Percentiles rank a stretch among this genome's conserved stretches.
These are phyloP conservation scores for Theristus sp. DNA, from an alignment of 2,888 invertebrate species.

Conservation along the genomic window DNA sequence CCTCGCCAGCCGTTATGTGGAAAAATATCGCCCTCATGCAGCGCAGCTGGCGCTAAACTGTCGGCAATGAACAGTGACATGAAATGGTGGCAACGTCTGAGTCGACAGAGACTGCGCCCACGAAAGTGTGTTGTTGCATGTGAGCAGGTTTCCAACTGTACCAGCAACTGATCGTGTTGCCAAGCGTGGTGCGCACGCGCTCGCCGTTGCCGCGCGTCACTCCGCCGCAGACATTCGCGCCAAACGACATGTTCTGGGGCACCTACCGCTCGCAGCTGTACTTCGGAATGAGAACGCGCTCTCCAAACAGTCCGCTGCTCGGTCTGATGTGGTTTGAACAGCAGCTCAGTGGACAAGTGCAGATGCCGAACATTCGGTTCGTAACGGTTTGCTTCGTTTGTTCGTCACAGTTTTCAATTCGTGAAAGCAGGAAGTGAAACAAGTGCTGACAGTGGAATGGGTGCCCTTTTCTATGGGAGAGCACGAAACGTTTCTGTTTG, in stretches of 20 bases:
- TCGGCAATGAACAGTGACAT: too few relatives aligned
- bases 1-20: too few relatives aligned
- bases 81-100: too few relatives aligned
- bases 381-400: background rate
- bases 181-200: slow-evolving; percentile 1
- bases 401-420: too few relatives aligned
- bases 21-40: too few relatives aligned
- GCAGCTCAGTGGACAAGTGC: slow-evolving; percentile 8
- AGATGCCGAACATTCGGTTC: background rate
- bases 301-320: slow-evolving; percentile 65
- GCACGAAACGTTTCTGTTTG: too few relatives aligned
- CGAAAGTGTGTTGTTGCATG: too few relatives aligned
- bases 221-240: background rate
- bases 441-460: too few relatives aligned
- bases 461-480: too few relatives aligned
- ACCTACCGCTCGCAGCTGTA: slow-evolving; percentile 43
- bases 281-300: slow-evolving; percentile 71
- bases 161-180: background rate
- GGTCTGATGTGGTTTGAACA: slow-evolving; percentile 92
- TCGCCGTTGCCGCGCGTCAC: slow-evolving; percentile 2
- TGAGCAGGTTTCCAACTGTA: slow-evolving; percentile 2
- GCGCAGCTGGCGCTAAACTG: too few relatives aligned
- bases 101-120: too few relatives aligned
- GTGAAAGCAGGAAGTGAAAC: too few relatives aligned
- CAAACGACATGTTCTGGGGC: slow-evolving; percentile 61